Evolutionary conservation across 1,140 invertebrate species (phyloP).

Genomic region (Rhysida immarginata): DNA sequence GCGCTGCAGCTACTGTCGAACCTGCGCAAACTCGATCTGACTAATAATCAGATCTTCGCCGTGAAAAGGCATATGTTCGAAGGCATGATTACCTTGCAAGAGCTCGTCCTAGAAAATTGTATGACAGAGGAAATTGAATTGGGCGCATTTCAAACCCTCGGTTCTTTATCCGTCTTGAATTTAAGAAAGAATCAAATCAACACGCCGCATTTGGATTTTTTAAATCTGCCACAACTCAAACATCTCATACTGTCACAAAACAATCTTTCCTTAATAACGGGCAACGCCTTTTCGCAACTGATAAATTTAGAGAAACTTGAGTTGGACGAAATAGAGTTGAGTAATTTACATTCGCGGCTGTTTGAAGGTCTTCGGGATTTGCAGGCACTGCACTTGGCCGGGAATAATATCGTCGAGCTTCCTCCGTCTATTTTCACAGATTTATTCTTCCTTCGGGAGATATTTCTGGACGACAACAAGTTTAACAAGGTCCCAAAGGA

Average conservation of each 20-base stretch:
- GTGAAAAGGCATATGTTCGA: constrained; percentile 39
- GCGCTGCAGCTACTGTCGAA: constrained; percentile 42
- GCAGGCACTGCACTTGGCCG: constrained; percentile 12
- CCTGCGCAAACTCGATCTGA: constrained; percentile 42
- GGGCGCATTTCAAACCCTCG: constrained; percentile 45
- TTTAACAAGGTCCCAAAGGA: constrained; percentile 14
- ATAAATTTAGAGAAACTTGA: constrained; percentile 52
- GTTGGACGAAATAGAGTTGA: constrained; percentile 34
- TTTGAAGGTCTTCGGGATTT: constrained; percentile 11
- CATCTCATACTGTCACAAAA: constrained; percentile 11
- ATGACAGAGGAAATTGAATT: constrained; percentile 43
- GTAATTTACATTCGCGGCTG: neutral
- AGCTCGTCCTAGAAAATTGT: constrained; percentile 42
- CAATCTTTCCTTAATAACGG: constrained; percentile 39
- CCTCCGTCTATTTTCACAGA: constrained; percentile 15
- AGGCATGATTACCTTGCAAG: constrained; percentile 38
- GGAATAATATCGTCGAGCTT: constrained; percentile 15
- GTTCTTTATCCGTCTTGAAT: constrained; percentile 50
- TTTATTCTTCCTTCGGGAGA: constrained; percentile 16
- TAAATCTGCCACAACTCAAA: constrained; percentile 3
- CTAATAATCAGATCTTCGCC: constrained; percentile 39
- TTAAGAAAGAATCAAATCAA: constrained; percentile 51
- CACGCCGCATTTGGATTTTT: constrained; percentile 14
- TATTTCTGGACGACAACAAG: constrained; percentile 24
- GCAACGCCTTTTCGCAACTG: constrained; percentile 50